Evolutionary conservation across 2,113 vertebrate genomes (phyloP).

Genomic region (Amphiprion percula): DNA sequence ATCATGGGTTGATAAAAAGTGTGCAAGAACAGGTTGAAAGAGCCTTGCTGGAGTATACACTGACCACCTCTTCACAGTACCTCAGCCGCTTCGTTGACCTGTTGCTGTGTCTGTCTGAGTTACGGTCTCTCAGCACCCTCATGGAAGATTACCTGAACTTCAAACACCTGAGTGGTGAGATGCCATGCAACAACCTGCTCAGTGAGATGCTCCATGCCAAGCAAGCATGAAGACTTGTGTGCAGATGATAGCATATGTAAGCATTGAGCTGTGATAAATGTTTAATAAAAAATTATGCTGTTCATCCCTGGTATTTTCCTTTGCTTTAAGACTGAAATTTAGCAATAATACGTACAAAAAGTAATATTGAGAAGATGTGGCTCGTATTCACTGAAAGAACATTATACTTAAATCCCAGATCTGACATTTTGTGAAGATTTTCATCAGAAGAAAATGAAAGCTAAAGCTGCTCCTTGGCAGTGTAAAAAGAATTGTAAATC

Average conservation of each 20-base stretch:
- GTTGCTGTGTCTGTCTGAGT: conserved; percentile 89
- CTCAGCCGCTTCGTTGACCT: conserved; percentile 90
- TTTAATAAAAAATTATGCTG: neutral
- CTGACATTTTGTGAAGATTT: too few species aligned
- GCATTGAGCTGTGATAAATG: neutral
- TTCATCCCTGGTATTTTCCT: neutral
- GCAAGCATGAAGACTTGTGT: conserved; percentile 70
- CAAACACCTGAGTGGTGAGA: conserved; percentile 91
- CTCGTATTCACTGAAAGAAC: too few species aligned
- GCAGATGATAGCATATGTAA: neutral
- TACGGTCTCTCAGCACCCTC: conserved; percentile 89
- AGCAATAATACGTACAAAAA: too few species aligned
- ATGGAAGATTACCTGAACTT: conserved; percentile 93
- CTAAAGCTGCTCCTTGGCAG: too few species aligned
- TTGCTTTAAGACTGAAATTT: neutral
- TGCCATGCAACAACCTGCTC: conserved; percentile 94
- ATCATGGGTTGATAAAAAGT: conserved; percentile 86
- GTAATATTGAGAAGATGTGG: too few species aligned
- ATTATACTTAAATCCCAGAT: too few species aligned
- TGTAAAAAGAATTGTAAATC: too few species aligned
- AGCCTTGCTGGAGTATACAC: conserved; percentile 91
- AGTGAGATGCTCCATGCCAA: conserved; percentile 96
- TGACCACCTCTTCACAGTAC: conserved; percentile 87
- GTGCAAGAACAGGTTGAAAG: conserved; percentile 91
- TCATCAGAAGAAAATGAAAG: too few species aligned